Base-by-base conservation (phyloP, 2,888 invertebrate genomes). In the Leucoptera coffeella region DNA sequence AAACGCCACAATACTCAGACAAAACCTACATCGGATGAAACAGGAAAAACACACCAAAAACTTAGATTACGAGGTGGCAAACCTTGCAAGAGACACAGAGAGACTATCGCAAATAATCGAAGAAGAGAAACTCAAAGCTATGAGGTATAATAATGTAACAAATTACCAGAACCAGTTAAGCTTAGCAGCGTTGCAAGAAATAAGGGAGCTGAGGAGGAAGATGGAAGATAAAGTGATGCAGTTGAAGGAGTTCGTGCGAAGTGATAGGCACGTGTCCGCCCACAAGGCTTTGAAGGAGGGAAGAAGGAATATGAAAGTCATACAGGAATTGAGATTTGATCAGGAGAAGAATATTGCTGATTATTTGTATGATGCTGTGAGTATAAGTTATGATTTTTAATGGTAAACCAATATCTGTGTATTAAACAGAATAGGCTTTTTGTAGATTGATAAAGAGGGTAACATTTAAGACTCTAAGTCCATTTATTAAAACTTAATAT, bases 241-340 rank as follows among this genome's bases (percentile, higher is more conserved):
- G n/a, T 37, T 72, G 12, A 60, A 69, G 28, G 74, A 73, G 4
- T 72, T 72, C 26, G 67, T 67, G 10, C 47, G 52, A 23, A 62
- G 65, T 1, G 69, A 67, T 33, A 55, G 52, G 29, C 71, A 71
- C 38, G 33, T 67, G 23, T 61, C 58, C 23, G 61, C 72, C 2
- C 62, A 72, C 26, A 45, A 61, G 34, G 61, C 69, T 4, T 29
- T 69, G 29, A 69, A 62, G 28, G 67, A 73, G 35, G 73, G 69
- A 2, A 48, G 51, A 8, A 56, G 56, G 29, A 38, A 73, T 22
- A 35, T 69, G 23, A 51, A 56, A 12, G 49, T 49, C 20, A 67
- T 69, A 12, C 64, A 56, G 28, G 54, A 57, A 12, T 40, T 59
- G 13, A 53, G 50, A 15, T n/a, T n/a, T n/a, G n/a, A n/a, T 44